Conservation (phyloP, 2,888 invertebrate species). For the Hirtodrosophila histrioides region DNA sequence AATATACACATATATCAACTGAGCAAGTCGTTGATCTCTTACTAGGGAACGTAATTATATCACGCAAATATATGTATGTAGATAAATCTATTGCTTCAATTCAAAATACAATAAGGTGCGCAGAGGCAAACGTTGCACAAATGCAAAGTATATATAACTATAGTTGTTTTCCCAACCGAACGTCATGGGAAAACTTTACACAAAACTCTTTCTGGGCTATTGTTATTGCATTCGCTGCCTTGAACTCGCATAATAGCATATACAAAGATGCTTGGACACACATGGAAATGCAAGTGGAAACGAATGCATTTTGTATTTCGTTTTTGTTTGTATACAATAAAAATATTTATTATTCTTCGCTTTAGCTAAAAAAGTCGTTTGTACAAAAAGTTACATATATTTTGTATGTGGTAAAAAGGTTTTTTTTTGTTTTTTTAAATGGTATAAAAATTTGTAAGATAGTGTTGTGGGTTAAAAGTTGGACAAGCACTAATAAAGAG, state of each 20-base stretch:
- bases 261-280: constrained; percentile 12
- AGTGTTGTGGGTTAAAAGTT: constrained; percentile 8
- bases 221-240: constrained; percentile 45
- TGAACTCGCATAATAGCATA: constrained; percentile 50
- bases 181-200: constrained; percentile 55
- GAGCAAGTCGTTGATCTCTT: neutral
- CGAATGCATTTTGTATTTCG: constrained; percentile 10
- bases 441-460: constrained; percentile 39
- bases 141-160: constrained; percentile 10
- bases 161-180: constrained; percentile 15
- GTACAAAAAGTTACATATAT: constrained; percentile 66
- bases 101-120: constrained; percentile 32
- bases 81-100: constrained; percentile 10
- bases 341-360: constrained; percentile 66
- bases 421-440: constrained; percentile 29
- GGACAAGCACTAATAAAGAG: constrained; percentile 28
- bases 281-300: constrained; percentile 30
- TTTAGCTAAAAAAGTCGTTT: constrained; percentile 71
- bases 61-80: neutral
- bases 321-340: constrained; percentile 65
- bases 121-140: constrained; percentile 27
- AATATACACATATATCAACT: neutral
- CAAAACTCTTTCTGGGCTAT: constrained; percentile 27
- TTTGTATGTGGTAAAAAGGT: constrained; percentile 30
- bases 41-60: neutral